phyloP scores from a whole-genome alignment of 2,113 vertebrate species.

The Blennius ocellaris region DNA sequence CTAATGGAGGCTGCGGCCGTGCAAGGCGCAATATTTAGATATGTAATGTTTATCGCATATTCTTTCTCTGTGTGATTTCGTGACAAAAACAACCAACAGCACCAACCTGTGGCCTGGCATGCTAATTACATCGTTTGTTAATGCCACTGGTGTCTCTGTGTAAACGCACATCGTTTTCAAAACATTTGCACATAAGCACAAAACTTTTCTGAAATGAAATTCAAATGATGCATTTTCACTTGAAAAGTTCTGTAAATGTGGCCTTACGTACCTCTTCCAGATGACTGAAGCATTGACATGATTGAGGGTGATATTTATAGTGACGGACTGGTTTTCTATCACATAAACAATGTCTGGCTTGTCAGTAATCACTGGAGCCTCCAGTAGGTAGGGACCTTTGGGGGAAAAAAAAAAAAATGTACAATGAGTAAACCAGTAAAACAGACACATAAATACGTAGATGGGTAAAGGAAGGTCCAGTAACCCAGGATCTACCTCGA shows the following conservation, averaged over 20 bases:
- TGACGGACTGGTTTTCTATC: slow-evolving; percentile 91
- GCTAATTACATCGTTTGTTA: no score
- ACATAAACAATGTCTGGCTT: slow-evolving; percentile 92
- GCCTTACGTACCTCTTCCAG: slow-evolving; percentile 89
- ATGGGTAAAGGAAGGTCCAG: background rate
- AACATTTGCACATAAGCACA: no score
- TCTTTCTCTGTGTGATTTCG: no score
- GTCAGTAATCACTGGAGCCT: slow-evolving; percentile 89
- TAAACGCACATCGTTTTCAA: no score
- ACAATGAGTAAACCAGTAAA: background rate
- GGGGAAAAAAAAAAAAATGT: slow-evolving; percentile 18
- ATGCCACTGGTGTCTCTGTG: no score
- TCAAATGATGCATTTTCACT: no score
- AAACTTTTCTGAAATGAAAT: no score
- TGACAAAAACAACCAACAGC: no score
- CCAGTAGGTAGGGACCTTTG: slow-evolving; percentile 90
- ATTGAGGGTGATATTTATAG: slow-evolving; percentile 91
- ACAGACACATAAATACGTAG: background rate
- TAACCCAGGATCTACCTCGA: slow-evolving; percentile 78
- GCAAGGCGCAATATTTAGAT: no score
- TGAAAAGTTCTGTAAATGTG: background rate
- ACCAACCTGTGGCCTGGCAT: no score
- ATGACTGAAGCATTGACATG: slow-evolving; percentile 89
- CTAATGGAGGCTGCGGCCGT: no score
- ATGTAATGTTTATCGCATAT: no score